Percentiles rank a stretch among this genome's conserved stretches.
phyloP scores from a whole-genome alignment of 2,113 vertebrate genomes.

The Sigmodon hispidus region DNA sequence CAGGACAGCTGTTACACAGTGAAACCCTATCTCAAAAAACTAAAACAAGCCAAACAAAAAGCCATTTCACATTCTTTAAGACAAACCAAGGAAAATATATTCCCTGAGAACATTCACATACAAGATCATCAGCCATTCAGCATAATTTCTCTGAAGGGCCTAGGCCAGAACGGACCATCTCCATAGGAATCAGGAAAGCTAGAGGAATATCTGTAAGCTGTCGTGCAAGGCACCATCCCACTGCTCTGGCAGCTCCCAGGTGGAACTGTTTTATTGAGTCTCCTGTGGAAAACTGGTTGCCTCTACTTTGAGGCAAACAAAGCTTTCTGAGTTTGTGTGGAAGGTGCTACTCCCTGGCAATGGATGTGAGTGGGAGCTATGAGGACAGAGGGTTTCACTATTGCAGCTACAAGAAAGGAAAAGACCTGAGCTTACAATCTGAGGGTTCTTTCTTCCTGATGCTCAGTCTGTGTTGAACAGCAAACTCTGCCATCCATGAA shows the following conservation, averaged over 20 bases:
- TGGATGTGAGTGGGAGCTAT: not conserved
- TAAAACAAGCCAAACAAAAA: not conserved
- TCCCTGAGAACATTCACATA: not conserved
- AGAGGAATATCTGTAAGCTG: accelerated
- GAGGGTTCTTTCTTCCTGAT: not conserved
- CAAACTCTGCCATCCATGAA: not conserved
- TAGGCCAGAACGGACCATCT: not conserved
- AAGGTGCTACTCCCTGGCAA: too few species aligned
- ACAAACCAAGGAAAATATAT: not conserved
- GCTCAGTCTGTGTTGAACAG: not conserved
- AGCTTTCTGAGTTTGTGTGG: too few species aligned
- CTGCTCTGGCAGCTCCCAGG: not conserved
- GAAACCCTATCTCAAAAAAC: not conserved
- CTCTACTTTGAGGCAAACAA: not conserved
- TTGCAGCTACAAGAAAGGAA: too few species aligned
- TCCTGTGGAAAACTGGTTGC: not conserved
- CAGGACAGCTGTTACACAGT: not conserved
- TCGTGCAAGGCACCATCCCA: not conserved
- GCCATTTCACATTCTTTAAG: not conserved
- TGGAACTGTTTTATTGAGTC: not conserved
- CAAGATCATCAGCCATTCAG: not conserved
- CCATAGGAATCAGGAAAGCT: not conserved
- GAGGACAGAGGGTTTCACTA: too few species aligned
- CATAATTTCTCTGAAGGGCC: not conserved
- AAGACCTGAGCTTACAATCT: not conserved